These are phyloP conservation scores for Epinotia demarniana DNA, from an alignment of 2,888 invertebrate genomes.

Conservation along the genomic window DNA sequence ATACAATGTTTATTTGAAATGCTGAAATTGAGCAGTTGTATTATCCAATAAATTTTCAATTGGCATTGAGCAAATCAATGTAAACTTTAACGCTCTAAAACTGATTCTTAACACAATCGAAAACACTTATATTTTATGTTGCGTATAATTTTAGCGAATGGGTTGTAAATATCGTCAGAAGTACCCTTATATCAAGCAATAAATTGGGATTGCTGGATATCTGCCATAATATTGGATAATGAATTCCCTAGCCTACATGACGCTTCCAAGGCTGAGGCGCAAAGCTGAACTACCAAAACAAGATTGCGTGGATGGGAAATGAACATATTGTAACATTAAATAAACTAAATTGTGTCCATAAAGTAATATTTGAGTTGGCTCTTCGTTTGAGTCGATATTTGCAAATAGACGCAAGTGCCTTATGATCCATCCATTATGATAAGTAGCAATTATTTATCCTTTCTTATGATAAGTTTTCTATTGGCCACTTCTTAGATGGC, in stretches of 20 bases:
- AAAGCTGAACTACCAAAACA: constrained; percentile 8
- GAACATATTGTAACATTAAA: not conserved
- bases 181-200: constrained; percentile 39
- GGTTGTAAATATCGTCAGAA: constrained; percentile 37
- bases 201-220: constrained; percentile 43
- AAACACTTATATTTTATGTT: constrained; percentile 30
- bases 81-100: not conserved
- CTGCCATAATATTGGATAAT: constrained; percentile 41
- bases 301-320: constrained; percentile 1
- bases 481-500: too few relatives aligned
- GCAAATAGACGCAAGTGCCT: not conserved
- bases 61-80: not conserved
- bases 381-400: not conserved
- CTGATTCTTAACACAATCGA: constrained; percentile 10
- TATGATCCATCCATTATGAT: too few relatives aligned
- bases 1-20: not conserved
- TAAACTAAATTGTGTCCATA: not conserved
- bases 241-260: constrained; percentile 30
- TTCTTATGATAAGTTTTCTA: too few relatives aligned
- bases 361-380: not conserved
- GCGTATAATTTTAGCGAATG: constrained; percentile 34
- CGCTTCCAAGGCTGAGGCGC: constrained; percentile 12
- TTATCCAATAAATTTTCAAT: not conserved
- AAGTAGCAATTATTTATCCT: too few relatives aligned
- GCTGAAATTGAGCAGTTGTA: not conserved